Base-by-base conservation (phyloP, 2,113 vertebrate genomes). In the Scolopax mira region DNA sequence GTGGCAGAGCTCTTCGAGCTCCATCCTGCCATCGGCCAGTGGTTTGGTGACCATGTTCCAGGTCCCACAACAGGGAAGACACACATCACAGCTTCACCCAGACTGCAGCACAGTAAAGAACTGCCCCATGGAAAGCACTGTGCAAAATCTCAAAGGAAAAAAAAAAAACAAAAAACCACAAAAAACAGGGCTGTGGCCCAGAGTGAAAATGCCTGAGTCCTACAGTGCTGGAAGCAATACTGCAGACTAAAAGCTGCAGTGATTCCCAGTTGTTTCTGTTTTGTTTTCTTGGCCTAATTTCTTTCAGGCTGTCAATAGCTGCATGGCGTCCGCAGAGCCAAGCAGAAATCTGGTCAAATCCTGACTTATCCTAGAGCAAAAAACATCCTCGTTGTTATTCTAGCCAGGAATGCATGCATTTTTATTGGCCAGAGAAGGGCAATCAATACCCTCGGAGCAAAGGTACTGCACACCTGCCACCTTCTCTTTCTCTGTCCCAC, bases 231-330 rank as follows among this genome's bases (percentile, higher is more conserved):
- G 89, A 90, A 92, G 87, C 61, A 57, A 73, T 13, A 28, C 66
- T 67, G 48, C 81, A 79, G 66, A 27, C 33, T 27, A 54, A 90
- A 48, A 67, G 23, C 84, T 88, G 54, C 89, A 72, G 19, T 0
- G 0, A 55, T 51, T 83, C 85, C 87, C 93, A 85, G 37, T 77
- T 65, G 69, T 71, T 79, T 66, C 91, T 85, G 81, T 48, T 89
- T 77, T 85, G 81, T 91, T 87, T 74, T 62, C 46, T 44, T 88
- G 88, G 67, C 85, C 62, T 96, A 55, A 93, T 90, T 94, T 93
- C 42, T 94, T 80, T 73, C 88, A 95, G 93, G 62, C 81, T 86
- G 69, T 31, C 83, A 41, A 87, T 81, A 72, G 89, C 81, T 89
- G 44, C 74, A 65, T 8, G 16, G 61, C 89, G 70, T 91, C 48